A percentile compares a stretch with the other conserved stretches of the same genome.
Conservation (phyloP, 1,140 invertebrate genomes). For the Drosophila nasuta region DNA sequence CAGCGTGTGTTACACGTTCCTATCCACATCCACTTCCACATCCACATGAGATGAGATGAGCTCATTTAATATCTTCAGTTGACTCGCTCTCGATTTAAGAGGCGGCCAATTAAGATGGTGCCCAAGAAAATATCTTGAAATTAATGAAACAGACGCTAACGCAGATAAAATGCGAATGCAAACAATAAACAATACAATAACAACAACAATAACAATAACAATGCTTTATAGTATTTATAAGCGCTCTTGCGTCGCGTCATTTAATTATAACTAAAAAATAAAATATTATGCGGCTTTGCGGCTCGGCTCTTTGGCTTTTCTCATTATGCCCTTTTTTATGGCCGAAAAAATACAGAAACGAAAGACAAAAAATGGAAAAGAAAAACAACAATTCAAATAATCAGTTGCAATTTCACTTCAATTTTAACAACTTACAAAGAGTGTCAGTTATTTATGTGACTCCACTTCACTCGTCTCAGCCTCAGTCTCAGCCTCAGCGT, state of each 20-base stretch:
- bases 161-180: constrained; percentile 29
- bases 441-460: constrained; percentile 69
- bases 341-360: constrained; percentile 16
- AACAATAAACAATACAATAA: constrained; percentile 39
- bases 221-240: constrained; percentile 42
- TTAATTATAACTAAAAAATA: constrained; percentile 74
- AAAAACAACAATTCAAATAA: constrained; percentile 59
- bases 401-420: constrained; percentile 79
- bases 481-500: background rate
- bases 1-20: constrained; percentile 54
- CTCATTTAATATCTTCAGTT: constrained; percentile 31
- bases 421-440: constrained; percentile 67
- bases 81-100: constrained; percentile 28
- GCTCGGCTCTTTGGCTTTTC: constrained; percentile 31
- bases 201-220: constrained; percentile 35
- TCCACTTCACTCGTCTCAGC: constrained; percentile 27
- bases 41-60: background rate
- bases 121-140: constrained; percentile 59
- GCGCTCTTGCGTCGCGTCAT: constrained; percentile 59
- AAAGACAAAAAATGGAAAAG: background rate
- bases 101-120: constrained; percentile 45
- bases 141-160: constrained; percentile 59
- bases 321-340: constrained; percentile 52
- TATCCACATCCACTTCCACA: background rate
- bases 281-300: constrained; percentile 49